Evolutionary conservation across 2,797 vertebrate species (phyloP).

Genomic region (Valencia hispanica): DNA sequence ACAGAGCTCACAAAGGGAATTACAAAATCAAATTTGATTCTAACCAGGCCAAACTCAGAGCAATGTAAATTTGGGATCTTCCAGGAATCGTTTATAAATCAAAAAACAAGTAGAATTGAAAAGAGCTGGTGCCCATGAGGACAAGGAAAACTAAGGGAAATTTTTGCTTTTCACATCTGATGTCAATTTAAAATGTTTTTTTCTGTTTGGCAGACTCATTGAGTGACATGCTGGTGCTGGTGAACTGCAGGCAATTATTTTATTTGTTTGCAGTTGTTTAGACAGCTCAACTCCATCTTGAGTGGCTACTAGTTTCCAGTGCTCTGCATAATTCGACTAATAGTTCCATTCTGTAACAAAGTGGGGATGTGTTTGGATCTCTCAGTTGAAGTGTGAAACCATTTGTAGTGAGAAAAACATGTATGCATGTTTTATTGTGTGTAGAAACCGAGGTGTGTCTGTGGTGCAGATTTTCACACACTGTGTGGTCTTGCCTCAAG

Average conservation of each 20-base stretch:
- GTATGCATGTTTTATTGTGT: conserved; percentile 48
- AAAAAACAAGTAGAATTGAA: conserved; percentile 5
- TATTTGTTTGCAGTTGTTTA: conserved; percentile 29
- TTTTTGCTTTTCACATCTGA: neutral
- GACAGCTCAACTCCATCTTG: conserved; percentile 3
- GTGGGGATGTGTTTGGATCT: conserved; percentile 22
- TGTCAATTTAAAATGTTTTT: neutral
- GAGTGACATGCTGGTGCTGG: conserved; percentile 28
- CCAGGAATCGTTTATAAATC: conserved; percentile 38
- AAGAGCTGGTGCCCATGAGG: neutral
- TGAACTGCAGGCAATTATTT: conserved; percentile 40
- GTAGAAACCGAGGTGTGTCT: conserved; percentile 77
- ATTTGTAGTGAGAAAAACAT: conserved; percentile 62
- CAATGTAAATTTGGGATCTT: conserved; percentile 23
- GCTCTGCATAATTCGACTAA: conserved; percentile 18
- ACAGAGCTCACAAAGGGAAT: conserved; percentile 36
- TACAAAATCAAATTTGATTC: conserved; percentile 39
- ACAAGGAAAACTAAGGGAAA: neutral
- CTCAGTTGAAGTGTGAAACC: conserved; percentile 39
- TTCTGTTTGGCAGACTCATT: neutral
- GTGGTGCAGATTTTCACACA: conserved; percentile 73
- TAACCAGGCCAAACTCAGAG: conserved; percentile 18
- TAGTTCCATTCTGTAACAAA: conserved; percentile 13
- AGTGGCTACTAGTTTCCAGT: conserved; percentile 20
- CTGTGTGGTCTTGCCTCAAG: conserved; percentile 82